Evolutionary conservation across 2,797 vertebrate species (phyloP), one percentile per base, ranked within the genome.

Genomic region (Sus cebifrons): DNA sequence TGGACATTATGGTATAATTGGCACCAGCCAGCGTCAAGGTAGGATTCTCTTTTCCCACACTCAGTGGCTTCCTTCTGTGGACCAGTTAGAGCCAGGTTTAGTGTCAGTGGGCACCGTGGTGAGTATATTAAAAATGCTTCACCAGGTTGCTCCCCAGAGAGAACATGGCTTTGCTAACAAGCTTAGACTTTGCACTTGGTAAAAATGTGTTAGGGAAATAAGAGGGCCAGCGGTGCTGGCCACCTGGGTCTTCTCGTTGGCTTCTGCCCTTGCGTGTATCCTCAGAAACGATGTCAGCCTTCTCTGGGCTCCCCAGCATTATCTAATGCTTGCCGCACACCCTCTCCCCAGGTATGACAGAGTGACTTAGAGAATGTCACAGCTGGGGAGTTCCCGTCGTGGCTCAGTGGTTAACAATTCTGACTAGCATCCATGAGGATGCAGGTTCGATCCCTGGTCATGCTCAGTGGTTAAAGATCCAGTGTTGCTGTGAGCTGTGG

Each of bases 21-120:
- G 27, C 64, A 77, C 67, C 12, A 85, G 56, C 58, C 67, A 60
- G 36, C 85, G 18, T 60, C 4, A 0, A 81, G 52, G 88, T 49
- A 56, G 96, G 70, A 83, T 97, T 97, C 94, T 8, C 1, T 91
- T 82, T 93, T 89, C 10, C 67, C 62, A 62, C 91, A 88, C 7
- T 84, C 32, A 1, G n/a, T 18, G 60, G 2, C 32, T 87, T 56
- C 17, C 25, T 94, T 78, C 58, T 29, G 21, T n/a, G 40, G 44
- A 15, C 18, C 27, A 5, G 17, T 83, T 62, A 56, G n/a, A 70
- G 68, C 18, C 12, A 11, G 56, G 10, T 84, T 92, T 89, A 27
- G 27, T 79, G 81, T 36, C 21, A n/a, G 6, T 20, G 62, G 29
- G 15, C 49, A 21, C 62, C 25, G 54, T 0, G 15, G 5, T 78